A percentile compares a stretch with the other conserved stretches of the same genome.
Evolutionary conservation across 2,113 vertebrate species (phyloP).

Genomic region (Copsychus sechellarum): DNA sequence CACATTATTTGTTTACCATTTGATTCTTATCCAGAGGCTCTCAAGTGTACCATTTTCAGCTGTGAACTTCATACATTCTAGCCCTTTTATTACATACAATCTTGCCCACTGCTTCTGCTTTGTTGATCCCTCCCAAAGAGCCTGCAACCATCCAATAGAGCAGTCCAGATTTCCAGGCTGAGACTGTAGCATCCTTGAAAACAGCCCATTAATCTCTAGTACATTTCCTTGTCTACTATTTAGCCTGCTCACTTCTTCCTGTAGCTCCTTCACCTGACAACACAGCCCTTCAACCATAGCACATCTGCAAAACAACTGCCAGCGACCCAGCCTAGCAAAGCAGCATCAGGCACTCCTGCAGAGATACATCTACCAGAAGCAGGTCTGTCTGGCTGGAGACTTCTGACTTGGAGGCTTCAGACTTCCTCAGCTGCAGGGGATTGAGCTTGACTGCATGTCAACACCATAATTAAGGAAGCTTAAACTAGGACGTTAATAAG

Average conservation of each 20-base stretch:
- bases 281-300: background rate
- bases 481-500: rapidly evolving
- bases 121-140: background rate
- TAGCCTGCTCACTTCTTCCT: background rate
- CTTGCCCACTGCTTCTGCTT: background rate
- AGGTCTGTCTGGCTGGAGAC: background rate
- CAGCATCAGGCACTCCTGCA: background rate
- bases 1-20: background rate
- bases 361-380: background rate
- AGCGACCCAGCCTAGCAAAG: background rate
- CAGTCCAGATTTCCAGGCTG: background rate
- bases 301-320: background rate
- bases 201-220: background rate
- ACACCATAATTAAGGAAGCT: background rate
- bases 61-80: background rate
- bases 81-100: background rate
- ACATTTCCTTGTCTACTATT: background rate
- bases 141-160: background rate
- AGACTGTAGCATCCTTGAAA: background rate
- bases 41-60: background rate
- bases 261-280: background rate
- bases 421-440: background rate
- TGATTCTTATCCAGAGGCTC: background rate
- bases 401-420: background rate
- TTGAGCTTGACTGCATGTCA: background rate